Conservation (phyloP, 1,140 invertebrate genomes). For the Linepithema humile region DNA sequence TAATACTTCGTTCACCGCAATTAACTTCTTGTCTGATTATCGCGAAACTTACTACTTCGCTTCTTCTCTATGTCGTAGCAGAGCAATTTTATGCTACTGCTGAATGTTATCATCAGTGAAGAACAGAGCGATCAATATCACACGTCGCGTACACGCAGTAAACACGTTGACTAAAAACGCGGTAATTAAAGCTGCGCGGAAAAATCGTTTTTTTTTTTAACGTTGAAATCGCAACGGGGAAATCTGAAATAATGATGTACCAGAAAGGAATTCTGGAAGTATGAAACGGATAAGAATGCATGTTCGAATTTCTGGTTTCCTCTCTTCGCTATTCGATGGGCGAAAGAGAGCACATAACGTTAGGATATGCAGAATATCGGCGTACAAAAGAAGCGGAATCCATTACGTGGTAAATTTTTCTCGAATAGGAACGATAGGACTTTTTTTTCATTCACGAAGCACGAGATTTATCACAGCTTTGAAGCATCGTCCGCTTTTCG, state of each 20-base stretch:
- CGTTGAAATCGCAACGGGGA: neutral
- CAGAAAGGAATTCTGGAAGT: neutral
- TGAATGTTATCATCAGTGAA: neutral
- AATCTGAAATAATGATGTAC: neutral
- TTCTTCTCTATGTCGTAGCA: neutral
- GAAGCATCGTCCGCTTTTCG: conserved; percentile 18
- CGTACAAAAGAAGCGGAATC: conserved; percentile 52
- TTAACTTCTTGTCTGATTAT: neutral
- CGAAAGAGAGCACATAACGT: neutral
- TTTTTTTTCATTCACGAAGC: conserved; percentile 24
- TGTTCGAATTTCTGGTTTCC: neutral
- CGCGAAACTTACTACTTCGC: neutral
- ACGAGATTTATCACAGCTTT: conserved; percentile 45
- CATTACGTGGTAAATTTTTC: conserved; percentile 53
- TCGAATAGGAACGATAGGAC: neutral
- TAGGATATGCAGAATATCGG: neutral
- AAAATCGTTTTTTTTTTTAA: conserved; percentile 1
- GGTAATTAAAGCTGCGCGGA: conserved; percentile 22
- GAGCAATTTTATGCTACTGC: neutral
- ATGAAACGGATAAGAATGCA: neutral
- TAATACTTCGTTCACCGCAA: neutral
- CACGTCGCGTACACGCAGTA: neutral
- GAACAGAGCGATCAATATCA: conserved; percentile 11
- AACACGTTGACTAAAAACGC: neutral
- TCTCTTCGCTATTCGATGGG: neutral